Conservation (phyloP, 1,140 invertebrate genomes). For the Macrostomum lignano region DNA sequence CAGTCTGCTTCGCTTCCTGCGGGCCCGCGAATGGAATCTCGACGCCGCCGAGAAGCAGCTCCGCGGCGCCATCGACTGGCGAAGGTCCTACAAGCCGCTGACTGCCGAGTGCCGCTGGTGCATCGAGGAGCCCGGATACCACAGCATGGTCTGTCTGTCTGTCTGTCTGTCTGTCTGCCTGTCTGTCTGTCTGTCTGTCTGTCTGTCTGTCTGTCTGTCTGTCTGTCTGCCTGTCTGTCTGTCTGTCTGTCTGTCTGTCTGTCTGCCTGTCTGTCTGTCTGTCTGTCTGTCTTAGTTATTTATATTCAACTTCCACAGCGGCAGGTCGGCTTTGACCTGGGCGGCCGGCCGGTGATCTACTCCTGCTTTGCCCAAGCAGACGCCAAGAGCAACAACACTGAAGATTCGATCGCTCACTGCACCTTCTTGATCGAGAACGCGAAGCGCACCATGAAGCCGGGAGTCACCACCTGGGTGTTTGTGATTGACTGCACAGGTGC, state of each 20-base stretch:
- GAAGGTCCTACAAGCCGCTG: conserved; percentile 13
- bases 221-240: no score
- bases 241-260: conserved; percentile 9
- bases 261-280: no score
- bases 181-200: no score
- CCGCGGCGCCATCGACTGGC: conserved; percentile 15
- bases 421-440: conserved; percentile 21
- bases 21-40: conserved; percentile 18
- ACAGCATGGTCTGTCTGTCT: conserved; percentile 16
- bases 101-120: conserved; percentile 16
- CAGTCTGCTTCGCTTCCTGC: conserved; percentile 15
- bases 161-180: no score
- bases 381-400: conserved; percentile 11
- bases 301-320: conserved; percentile 10
- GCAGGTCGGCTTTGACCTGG: conserved; percentile 20
- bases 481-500: conserved; percentile 19
- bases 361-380: conserved; percentile 15
- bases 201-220: conserved; percentile 9
- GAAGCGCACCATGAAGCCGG: conserved; percentile 14
- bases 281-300: conserved; percentile 7
- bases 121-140: conserved; percentile 17
- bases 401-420: conserved; percentile 14
- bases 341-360: conserved; percentile 17
- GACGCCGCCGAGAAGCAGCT: conserved; percentile 16
- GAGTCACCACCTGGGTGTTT: conserved; percentile 17